A percentile compares a stretch with the other conserved stretches of the same genome.
phyloP scores from a whole-genome alignment of 2,797 vertebrate species.

The Taenioides sp. region DNA sequence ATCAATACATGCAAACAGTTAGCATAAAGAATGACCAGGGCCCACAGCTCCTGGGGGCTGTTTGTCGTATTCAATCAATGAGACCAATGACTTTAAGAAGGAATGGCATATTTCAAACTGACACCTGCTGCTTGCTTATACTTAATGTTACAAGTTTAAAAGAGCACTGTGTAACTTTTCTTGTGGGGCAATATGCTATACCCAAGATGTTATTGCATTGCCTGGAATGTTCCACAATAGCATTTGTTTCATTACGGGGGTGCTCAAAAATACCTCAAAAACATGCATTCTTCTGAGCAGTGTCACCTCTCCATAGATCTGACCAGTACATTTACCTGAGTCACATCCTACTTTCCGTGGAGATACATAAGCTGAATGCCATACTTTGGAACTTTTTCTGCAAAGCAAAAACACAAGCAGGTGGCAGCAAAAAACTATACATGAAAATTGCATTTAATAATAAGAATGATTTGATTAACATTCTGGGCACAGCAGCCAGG shows the following conservation, averaged over 20 bases:
- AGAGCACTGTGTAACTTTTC: neutral
- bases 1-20: slow-evolving; percentile 10
- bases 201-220: neutral
- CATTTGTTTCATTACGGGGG: neutral
- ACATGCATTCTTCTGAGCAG: no score
- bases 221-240: neutral
- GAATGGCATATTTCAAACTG: neutral
- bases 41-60: neutral
- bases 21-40: slow-evolving; percentile 2
- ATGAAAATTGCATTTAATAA: no score
- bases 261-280: neutral
- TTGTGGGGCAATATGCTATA: neutral
- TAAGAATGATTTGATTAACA: neutral
- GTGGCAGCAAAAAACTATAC: no score
- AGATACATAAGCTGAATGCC: no score
- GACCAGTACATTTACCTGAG: no score
- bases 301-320: no score
- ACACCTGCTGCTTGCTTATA: neutral
- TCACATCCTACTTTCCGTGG: no score
- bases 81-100: neutral
- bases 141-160: neutral
- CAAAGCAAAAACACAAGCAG: no score
- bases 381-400: no score
- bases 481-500: no score
- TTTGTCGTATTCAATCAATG: slow-evolving; percentile 8